Conservation (phyloP, 2,113 vertebrate genomes). For the Origma solitaria region DNA sequence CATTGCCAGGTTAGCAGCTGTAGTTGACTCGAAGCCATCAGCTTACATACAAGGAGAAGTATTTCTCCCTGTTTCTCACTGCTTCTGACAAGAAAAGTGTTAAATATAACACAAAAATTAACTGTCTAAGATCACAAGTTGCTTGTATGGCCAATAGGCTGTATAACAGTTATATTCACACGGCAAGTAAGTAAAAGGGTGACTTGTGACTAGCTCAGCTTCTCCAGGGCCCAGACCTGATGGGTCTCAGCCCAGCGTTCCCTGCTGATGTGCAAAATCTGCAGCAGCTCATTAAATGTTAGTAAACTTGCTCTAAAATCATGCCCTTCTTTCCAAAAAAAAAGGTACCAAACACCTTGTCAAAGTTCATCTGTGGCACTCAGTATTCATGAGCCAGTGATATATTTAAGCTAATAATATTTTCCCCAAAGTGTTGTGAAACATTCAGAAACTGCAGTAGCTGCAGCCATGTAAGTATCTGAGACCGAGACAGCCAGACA, state of each 20-base stretch:
- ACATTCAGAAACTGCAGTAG: background rate
- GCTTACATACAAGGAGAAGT: background rate
- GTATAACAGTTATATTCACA: background rate
- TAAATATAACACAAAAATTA: background rate
- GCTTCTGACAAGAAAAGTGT: background rate
- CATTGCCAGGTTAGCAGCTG: background rate
- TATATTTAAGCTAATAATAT: background rate
- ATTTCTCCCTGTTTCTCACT: background rate
- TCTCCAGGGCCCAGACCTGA: background rate
- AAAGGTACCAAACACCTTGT: background rate
- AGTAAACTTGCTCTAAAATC: background rate
- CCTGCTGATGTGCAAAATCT: background rate
- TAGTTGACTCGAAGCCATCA: constrained; percentile 8
- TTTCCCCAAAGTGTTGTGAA: background rate
- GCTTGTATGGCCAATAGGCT: background rate
- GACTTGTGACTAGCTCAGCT: background rate
- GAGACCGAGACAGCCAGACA: background rate
- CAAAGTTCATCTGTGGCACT: background rate
- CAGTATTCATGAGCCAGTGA: background rate
- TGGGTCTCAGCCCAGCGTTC: background rate
- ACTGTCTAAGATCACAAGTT: background rate
- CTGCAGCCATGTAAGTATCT: background rate
- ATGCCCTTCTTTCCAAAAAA: background rate
- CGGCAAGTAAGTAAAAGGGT: background rate
- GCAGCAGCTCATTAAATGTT: background rate